A percentile compares a stretch with the other conserved stretches of the same genome.
Conservation (phyloP, 2,888 invertebrate species). For the Lasius platythorax region DNA sequence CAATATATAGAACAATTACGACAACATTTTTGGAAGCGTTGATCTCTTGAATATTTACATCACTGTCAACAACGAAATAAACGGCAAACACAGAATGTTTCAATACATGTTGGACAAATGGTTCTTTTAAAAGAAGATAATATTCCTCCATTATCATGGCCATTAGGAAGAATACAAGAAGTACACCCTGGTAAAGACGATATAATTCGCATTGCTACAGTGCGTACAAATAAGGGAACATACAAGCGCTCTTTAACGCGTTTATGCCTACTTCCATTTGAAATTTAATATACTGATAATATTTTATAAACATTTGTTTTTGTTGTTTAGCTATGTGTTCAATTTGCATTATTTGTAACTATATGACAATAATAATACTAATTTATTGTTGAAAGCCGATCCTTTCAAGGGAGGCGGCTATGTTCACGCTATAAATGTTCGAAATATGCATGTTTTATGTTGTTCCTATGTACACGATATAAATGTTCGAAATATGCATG, state of each 20-base stretch:
- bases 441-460: too few species aligned
- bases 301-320: too few species aligned
- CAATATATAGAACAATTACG: not conserved
- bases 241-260: not conserved
- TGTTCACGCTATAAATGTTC: too few species aligned
- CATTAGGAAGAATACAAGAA: not conserved
- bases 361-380: too few species aligned
- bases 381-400: too few species aligned
- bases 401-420: too few species aligned
- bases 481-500: too few species aligned
- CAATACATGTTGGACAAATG: not conserved
- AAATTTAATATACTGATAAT: too few species aligned
- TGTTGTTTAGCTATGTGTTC: too few species aligned
- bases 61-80: not conserved
- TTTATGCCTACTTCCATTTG: too few species aligned
- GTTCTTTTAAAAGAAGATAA: not conserved
- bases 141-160: not conserved
- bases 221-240: fast-evolving
- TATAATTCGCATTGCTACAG: not conserved
- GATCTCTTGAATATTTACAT: not conserved
- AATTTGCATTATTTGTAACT: too few species aligned
- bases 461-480: too few species aligned
- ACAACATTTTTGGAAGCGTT: not conserved
- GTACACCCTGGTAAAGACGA: not conserved
- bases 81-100: not conserved